Conservation (phyloP, 1,140 invertebrate species). For the Papilio xuthus region DNA sequence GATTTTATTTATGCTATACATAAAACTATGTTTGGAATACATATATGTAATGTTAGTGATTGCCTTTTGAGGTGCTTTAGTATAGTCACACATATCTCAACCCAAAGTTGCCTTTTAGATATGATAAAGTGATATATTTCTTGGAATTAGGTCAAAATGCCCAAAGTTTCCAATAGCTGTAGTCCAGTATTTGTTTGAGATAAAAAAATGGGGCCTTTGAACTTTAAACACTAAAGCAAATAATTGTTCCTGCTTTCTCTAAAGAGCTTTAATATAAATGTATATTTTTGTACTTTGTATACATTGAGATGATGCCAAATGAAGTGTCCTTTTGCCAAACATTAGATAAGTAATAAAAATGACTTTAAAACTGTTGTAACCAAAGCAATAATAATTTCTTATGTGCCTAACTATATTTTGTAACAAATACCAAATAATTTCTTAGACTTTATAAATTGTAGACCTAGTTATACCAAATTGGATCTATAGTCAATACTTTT, state of each 20-base stretch:
- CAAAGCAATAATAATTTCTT: slow-evolving; percentile 79
- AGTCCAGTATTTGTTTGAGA: slow-evolving; percentile 72
- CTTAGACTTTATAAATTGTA: slow-evolving; percentile 63
- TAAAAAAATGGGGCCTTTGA: slow-evolving; percentile 68
- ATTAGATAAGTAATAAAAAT: slow-evolving; percentile 77
- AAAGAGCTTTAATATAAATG: slow-evolving; percentile 73
- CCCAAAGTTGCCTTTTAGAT: slow-evolving; percentile 82
- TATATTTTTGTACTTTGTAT: slow-evolving; percentile 76
- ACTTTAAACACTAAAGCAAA: slow-evolving; percentile 56
- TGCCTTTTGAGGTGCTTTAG: slow-evolving; percentile 76
- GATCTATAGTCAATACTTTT: slow-evolving; percentile 54
- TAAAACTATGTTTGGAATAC: slow-evolving; percentile 72
- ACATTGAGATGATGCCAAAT: slow-evolving; percentile 62
- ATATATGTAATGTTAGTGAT: slow-evolving; percentile 60
- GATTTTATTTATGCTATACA: slow-evolving; percentile 72
- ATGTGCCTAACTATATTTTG: slow-evolving; percentile 74
- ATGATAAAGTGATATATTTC: slow-evolving; percentile 77
- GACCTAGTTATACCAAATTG: slow-evolving; percentile 55
- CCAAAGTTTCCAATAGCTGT: slow-evolving; percentile 70
- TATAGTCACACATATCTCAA: slow-evolving; percentile 77
- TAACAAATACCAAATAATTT: slow-evolving; percentile 72
- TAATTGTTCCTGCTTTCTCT: slow-evolving; percentile 73
- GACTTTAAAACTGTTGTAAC: slow-evolving; percentile 75
- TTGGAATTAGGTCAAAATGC: slow-evolving; percentile 71
- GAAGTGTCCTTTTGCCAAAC: slow-evolving; percentile 73